phyloP scores from a whole-genome alignment of 2,113 vertebrate genomes.

The Gambusia affinis region DNA sequence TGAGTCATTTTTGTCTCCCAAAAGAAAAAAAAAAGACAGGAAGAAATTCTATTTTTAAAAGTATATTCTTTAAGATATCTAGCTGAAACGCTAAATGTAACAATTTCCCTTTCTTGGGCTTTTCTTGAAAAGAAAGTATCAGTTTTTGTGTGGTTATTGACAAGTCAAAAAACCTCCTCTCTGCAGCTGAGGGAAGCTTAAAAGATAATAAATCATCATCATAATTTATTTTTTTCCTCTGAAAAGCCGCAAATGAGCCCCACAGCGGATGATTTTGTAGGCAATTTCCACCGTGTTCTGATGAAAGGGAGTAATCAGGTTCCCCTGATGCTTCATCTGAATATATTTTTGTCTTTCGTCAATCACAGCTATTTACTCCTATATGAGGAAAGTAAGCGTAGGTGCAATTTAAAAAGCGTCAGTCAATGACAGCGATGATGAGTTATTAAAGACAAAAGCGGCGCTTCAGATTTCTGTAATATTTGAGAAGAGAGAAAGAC shows the following conservation, averaged over 20 bases:
- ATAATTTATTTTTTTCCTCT: constrained; percentile 18
- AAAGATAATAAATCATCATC: constrained; percentile 50
- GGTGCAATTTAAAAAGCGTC: constrained; percentile 13
- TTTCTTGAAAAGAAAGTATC: constrained; percentile 26
- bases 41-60: constrained; percentile 5
- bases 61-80: constrained; percentile 28
- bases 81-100: constrained; percentile 33
- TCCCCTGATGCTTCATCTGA: constrained; percentile 24
- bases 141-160: constrained; percentile 34
- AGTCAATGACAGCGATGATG: constrained; percentile 35
- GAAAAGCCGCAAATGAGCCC: constrained; percentile 59
- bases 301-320: constrained; percentile 64
- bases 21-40: constrained; percentile 3
- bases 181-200: constrained; percentile 9
- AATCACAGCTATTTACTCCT: constrained; percentile 39
- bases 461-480: constrained; percentile 1
- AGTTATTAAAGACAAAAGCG: constrained; percentile 20
- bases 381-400: constrained; percentile 6
- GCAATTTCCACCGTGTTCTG: constrained; percentile 22
- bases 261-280: constrained; percentile 10
- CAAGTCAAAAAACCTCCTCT: constrained; percentile 21
- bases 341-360: constrained; percentile 37
- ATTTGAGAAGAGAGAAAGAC: background rate
- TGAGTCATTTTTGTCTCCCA: constrained; percentile 26
- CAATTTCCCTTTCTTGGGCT: constrained; percentile 27